These are phyloP conservation scores for Tupiocoris notatus DNA, from an alignment of 2,888 invertebrate genomes.

Conservation along the genomic window DNA sequence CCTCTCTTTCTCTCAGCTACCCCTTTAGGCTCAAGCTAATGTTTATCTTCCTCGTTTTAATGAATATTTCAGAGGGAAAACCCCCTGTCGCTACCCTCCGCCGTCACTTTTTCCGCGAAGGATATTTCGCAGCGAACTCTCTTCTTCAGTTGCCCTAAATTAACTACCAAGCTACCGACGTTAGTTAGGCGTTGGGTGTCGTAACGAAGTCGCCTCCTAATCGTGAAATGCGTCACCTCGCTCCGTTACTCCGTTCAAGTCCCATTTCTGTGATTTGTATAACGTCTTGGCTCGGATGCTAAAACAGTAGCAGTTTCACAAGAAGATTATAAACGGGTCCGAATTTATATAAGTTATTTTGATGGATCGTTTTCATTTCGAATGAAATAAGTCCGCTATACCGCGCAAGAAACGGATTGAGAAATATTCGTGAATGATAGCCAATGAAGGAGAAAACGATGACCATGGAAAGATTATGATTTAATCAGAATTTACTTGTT, in stretches of 20 bases:
- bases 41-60: constrained; percentile 32
- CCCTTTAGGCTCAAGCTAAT: constrained; percentile 23
- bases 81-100: constrained; percentile 12
- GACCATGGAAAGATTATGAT: too few relatives aligned
- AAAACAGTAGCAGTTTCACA: too few relatives aligned
- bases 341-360: too few relatives aligned
- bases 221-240: neutral
- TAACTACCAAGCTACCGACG: neutral
- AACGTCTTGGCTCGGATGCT: too few relatives aligned
- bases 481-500: too few relatives aligned
- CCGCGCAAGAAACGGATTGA: too few relatives aligned
- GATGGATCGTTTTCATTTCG: too few relatives aligned
- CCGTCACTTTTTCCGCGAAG: constrained; percentile 6
- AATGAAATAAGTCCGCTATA: too few relatives aligned
- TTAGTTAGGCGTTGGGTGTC: neutral
- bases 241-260: neutral
- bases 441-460: too few relatives aligned
- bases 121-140: neutral
- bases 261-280: neutral
- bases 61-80: constrained; percentile 34
- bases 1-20: neutral
- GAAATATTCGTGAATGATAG: too few relatives aligned
- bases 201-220: neutral
- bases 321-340: too few relatives aligned
- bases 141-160: neutral